Conservation (phyloP, 2,113 vertebrate genomes). For the Scomber colias region DNA sequence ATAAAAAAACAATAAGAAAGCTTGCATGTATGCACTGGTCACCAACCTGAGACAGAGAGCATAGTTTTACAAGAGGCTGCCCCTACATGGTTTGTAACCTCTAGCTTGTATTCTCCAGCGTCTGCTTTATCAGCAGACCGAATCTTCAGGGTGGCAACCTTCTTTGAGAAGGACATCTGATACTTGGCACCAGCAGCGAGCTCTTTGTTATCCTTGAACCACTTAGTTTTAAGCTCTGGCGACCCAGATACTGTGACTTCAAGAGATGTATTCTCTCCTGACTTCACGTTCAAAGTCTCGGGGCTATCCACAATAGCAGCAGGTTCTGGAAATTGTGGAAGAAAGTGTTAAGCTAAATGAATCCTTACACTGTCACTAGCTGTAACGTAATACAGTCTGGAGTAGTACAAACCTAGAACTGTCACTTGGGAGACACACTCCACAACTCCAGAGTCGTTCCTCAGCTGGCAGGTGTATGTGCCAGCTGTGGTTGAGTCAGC, state of each 20-base stretch:
- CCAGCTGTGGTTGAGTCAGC: conserved; percentile 87
- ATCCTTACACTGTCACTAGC: background rate
- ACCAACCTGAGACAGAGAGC: conserved; percentile 94
- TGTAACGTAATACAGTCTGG: background rate
- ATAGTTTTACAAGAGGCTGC: conserved; percentile 89
- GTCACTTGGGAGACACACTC: conserved; percentile 91
- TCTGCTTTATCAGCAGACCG: conserved; percentile 89
- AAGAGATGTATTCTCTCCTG: conserved; percentile 89
- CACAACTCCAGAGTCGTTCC: conserved; percentile 90
- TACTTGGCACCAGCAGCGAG: conserved; percentile 91
- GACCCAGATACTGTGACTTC: conserved; percentile 93
- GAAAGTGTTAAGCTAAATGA: conserved; percentile 1
- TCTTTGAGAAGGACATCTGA: conserved; percentile 92
- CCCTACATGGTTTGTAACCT: conserved; percentile 92
- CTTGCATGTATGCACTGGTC: background rate
- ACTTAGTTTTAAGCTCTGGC: conserved; percentile 91
- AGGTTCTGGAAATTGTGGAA: conserved; percentile 89
- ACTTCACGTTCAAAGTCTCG: conserved; percentile 90
- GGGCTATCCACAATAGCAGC: conserved; percentile 93
- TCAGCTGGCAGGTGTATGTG: conserved; percentile 92
- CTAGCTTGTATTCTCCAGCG: conserved; percentile 92
- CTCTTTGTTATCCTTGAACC: conserved; percentile 93
- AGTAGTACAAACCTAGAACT: conserved; percentile 91
- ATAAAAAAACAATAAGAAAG: background rate
- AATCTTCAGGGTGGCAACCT: conserved; percentile 90